Evolutionary conservation across 1,140 invertebrate species (phyloP).

Genomic region (Procambarus virginalis): DNA sequence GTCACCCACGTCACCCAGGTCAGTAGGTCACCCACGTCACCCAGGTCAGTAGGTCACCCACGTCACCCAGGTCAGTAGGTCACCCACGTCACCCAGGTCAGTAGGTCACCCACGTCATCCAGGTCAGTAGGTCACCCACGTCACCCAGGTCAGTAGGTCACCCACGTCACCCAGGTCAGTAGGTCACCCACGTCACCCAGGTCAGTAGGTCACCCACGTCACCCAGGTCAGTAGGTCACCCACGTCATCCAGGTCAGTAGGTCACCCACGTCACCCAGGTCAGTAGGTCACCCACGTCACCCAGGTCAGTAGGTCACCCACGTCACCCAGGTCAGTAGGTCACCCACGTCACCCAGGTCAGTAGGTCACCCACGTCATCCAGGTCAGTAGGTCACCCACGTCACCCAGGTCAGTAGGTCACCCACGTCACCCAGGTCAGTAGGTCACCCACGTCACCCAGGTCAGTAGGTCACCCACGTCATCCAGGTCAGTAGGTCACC

Average conservation of each 20-base stretch:
- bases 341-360: neutral
- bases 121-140: constrained; percentile 3
- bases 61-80: too few species aligned
- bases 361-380: too few species aligned
- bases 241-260: too few species aligned
- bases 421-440: too few species aligned
- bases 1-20: too few species aligned
- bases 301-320: neutral
- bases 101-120: too few species aligned
- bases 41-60: neutral
- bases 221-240: neutral
- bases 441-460: too few species aligned
- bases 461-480: too few species aligned
- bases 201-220: neutral
- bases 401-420: too few species aligned
- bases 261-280: neutral
- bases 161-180: neutral
- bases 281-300: neutral
- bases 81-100: neutral
- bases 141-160: neutral
- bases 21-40: neutral
- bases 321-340: too few species aligned
- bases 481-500: neutral
- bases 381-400: too few species aligned
- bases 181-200: too few species aligned